Base-by-base conservation (phyloP, 2,888 invertebrate genomes). In the Drosophila trichaetosa region DNA sequence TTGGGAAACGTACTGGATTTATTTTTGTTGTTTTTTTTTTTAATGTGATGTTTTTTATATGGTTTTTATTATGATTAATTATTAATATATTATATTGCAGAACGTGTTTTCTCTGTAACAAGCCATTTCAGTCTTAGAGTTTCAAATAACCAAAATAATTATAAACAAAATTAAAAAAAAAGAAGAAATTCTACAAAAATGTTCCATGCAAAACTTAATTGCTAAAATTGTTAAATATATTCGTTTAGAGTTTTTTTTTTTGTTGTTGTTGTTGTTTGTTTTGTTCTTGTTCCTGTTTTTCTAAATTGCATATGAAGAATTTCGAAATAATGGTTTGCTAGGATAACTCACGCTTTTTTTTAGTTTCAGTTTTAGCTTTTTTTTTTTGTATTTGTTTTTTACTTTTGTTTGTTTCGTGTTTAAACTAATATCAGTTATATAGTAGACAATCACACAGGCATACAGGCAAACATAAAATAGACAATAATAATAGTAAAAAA, bases 91-190 rank as follows among this genome's bases (percentile, higher is more conserved):
- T 78, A 66, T 72, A 74, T 82, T 76, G 79, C 68, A 80, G 90
- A 87, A 79, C 84, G 90, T 81, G 83, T 78, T 79, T 76, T 72
- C 79, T 91, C 85, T 85, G 66, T 79, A 90, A 89, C 90, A 90
- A 91, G 83, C 90, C 90, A 90, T 90, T 90, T 92, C 92, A 91
- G 92, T 91, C 92, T 91, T 91, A 88, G 85, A 89, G 91, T 91
- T 92, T 91, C 91, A 91, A 84, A 87, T 90, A 91, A 87, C 75
- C 75, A 89, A 88, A 88, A 73, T 58, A 68, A 73, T 46, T 63
- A 53, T 48, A 65, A 66, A 69, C 11, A 56, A 29, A 21, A 40
- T 38, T 16, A 21, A 58, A 68, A 68, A 54, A 68, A 67, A 21
- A 16, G 4, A 24, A 24, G 24, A 46, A 46, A 62, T 62, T 64